Evolutionary conservation across 2,888 invertebrate species (phyloP).

Genomic region (Pandemis corylana): DNA sequence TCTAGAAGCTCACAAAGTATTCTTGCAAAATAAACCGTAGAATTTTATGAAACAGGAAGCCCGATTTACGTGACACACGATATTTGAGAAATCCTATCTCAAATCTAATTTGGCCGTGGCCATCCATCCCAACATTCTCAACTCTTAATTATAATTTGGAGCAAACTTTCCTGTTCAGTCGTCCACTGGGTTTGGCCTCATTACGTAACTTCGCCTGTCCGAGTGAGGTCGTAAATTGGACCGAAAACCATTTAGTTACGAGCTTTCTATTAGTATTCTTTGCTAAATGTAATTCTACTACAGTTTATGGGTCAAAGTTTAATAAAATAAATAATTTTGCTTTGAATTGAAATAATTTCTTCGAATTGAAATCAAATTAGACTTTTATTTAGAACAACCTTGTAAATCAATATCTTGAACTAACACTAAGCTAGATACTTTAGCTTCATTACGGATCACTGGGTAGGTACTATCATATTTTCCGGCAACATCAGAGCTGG

Average conservation of each 20-base stretch:
- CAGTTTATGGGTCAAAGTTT: slow-evolving; percentile 7
- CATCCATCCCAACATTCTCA: slow-evolving; percentile 23
- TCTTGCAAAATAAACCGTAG: neutral
- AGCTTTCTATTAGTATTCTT: slow-evolving; percentile 25
- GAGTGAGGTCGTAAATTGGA: slow-evolving; percentile 36
- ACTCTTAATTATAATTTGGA: slow-evolving; percentile 45
- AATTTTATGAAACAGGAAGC: neutral
- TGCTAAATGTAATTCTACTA: slow-evolving; percentile 13
- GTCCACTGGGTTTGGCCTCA: slow-evolving; percentile 37
- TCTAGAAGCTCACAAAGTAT: too few relatives aligned
- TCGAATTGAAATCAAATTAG: too few relatives aligned
- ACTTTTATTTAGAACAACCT: too few relatives aligned
- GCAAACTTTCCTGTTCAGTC: slow-evolving; percentile 47
- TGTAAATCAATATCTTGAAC: neutral
- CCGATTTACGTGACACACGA: neutral
- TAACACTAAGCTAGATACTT: neutral
- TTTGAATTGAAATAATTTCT: neutral
- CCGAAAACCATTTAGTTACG: slow-evolving; percentile 34
- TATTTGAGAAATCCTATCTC: neutral
- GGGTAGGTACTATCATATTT: neutral
- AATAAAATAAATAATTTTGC: neutral
- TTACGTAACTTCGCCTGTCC: slow-evolving; percentile 42
- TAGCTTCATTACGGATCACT: neutral
- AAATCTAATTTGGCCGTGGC: slow-evolving; percentile 18
- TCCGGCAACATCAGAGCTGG: slow-evolving; percentile 14